A percentile compares a stretch with the other conserved stretches of the same genome.
These are phyloP conservation scores for Apus apus DNA, from an alignment of 2,113 vertebrate species.

Conservation along the genomic window DNA sequence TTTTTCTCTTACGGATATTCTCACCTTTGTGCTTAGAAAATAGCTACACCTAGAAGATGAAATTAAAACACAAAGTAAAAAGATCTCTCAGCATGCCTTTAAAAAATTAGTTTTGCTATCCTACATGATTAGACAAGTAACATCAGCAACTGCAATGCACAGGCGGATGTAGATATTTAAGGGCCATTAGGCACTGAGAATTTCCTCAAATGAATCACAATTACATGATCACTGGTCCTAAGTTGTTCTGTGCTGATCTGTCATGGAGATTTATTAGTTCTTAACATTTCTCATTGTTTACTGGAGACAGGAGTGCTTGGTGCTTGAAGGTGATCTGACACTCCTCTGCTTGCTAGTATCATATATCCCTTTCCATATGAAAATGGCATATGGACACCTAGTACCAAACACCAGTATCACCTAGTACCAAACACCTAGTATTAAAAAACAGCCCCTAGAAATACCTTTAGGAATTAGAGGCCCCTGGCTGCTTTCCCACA, in stretches of 20 bases:
- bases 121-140: neutral
- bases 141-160: neutral
- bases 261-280: conserved; percentile 38
- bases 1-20: neutral
- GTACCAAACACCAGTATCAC: neutral
- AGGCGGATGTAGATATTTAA: neutral
- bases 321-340: conserved; percentile 4
- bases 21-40: neutral
- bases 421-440: neutral
- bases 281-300: conserved; percentile 27
- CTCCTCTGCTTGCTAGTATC: neutral
- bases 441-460: neutral
- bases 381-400: neutral
- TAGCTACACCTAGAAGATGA: neutral
- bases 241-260: neutral
- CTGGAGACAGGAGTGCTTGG: neutral
- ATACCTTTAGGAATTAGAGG: neutral
- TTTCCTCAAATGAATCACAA: conserved; percentile 38
- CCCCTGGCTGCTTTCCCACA: neutral
- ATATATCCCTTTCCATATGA: neutral
- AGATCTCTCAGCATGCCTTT: neutral
- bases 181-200: neutral
- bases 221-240: neutral
- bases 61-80: neutral
- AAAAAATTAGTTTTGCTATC: neutral